Conservation (phyloP, 2,113 vertebrate species). For the Melanotaenia duboulayi region DNA sequence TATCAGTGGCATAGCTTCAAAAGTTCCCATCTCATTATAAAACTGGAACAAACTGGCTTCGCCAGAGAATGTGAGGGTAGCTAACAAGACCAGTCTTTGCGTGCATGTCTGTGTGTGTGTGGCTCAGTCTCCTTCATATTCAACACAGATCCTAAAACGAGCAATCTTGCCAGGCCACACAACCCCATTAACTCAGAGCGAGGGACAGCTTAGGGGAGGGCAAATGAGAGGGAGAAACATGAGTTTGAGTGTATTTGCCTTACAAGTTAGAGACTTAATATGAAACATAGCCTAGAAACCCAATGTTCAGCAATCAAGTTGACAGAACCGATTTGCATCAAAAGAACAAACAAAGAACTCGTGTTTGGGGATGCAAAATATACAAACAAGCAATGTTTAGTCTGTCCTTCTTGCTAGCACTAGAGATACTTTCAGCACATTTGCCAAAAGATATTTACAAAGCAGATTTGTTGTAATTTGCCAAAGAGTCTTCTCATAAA, state of each 20-base stretch:
- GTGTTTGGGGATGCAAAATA: slow-evolving; percentile 3
- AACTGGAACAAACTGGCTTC: slow-evolving; percentile 77
- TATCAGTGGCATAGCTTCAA: slow-evolving; percentile 64
- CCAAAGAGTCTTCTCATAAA: slow-evolving; percentile 21
- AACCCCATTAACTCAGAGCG: slow-evolving; percentile 68
- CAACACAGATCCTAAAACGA: slow-evolving; percentile 68
- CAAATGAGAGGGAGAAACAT: slow-evolving; percentile 38
- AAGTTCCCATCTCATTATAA: slow-evolving; percentile 73
- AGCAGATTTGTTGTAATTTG: slow-evolving; percentile 18
- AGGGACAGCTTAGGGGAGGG: slow-evolving; percentile 18
- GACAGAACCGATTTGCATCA: slow-evolving; percentile 16
- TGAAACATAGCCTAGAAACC: slow-evolving; percentile 35
- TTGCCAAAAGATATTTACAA: slow-evolving; percentile 42
- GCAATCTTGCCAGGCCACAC: slow-evolving; percentile 72
- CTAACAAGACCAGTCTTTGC: slow-evolving; percentile 76
- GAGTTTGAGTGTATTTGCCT: slow-evolving; percentile 37
- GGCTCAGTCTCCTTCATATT: slow-evolving; percentile 64
- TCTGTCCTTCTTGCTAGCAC: slow-evolving; percentile 8
- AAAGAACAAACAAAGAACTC: slow-evolving; percentile 25
- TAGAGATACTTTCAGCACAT: slow-evolving; percentile 1
- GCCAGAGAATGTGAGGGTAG: slow-evolving; percentile 69
- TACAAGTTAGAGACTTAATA: slow-evolving; percentile 42
- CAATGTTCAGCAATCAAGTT: slow-evolving; percentile 14
- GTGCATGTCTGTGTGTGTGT: slow-evolving; percentile 52
- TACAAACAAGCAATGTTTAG: slow-evolving; percentile 24